phyloP scores from a whole-genome alignment of 2,113 vertebrate species.

The Cyprinus carpio region DNA sequence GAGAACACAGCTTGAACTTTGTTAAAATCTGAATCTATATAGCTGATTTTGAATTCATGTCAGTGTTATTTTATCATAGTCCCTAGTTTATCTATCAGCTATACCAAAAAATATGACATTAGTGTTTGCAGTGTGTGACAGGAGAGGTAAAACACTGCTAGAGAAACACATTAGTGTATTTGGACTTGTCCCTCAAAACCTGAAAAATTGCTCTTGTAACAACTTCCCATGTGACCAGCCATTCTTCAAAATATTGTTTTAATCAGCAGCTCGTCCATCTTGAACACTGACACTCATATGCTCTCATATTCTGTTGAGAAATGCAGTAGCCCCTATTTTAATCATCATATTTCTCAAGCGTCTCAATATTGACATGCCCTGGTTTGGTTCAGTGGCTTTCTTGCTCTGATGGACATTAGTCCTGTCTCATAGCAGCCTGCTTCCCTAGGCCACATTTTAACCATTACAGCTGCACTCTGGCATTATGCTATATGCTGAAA shows the following conservation, averaged over 20 bases:
- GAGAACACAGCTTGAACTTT: neutral
- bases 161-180: neutral
- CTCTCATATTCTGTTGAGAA: neutral
- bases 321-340: neutral
- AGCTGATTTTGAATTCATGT: neutral
- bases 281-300: neutral
- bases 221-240: neutral
- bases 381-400: slow-evolving; percentile 27
- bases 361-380: slow-evolving; percentile 22
- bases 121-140: neutral
- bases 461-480: neutral
- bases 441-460: neutral
- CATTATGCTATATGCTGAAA: neutral
- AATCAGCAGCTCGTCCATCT: neutral
- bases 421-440: slow-evolving; percentile 1
- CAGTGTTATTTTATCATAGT: neutral
- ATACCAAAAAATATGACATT: neutral
- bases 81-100: neutral
- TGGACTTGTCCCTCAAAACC: neutral
- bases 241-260: neutral
- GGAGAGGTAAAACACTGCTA: neutral
- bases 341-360: slow-evolving; percentile 4
- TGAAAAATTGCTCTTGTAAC: neutral
- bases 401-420: slow-evolving; percentile 14
- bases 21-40: neutral